Evolutionary conservation across 2,113 vertebrate genomes (phyloP).

Genomic region (Pimephales promelas): DNA sequence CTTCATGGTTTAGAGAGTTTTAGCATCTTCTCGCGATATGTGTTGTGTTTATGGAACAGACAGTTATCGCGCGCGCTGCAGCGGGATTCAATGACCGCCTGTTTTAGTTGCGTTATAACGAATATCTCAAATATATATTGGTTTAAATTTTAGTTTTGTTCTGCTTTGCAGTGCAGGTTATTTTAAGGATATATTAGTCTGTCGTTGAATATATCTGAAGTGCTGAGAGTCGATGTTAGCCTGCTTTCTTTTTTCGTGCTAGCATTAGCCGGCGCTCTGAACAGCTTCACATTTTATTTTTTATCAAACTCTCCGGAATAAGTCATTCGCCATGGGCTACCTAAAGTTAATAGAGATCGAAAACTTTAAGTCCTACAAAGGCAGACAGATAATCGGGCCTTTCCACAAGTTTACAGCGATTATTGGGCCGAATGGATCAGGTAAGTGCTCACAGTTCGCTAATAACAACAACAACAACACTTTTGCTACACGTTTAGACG

Average conservation of each 20-base stretch:
- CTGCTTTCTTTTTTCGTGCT: not conserved
- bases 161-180: not conserved
- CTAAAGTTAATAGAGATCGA: slow-evolving; percentile 90
- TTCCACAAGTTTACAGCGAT: slow-evolving; percentile 92
- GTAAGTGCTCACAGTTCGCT: slow-evolving; percentile 69
- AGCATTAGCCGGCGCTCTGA: not conserved
- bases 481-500: not conserved
- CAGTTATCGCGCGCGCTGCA: not conserved
- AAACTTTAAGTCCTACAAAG: slow-evolving; percentile 92
- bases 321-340: slow-evolving; percentile 78
- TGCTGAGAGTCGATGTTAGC: not conserved
- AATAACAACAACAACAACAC: not conserved
- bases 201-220: not conserved
- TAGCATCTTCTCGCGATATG: not conserved
- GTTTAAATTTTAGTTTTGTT: not conserved
- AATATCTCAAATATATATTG: not conserved
- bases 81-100: not conserved
- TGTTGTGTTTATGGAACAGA: not conserved
- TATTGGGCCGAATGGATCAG: slow-evolving; percentile 92
- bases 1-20: too few relatives aligned
- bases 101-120: not conserved
- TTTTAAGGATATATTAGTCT: not conserved
- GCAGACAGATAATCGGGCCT: slow-evolving; percentile 88
- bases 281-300: not conserved
- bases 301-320: not conserved